phyloP scores from a whole-genome alignment of 1,140 invertebrate genomes.

The Lethocerus indicus region DNA sequence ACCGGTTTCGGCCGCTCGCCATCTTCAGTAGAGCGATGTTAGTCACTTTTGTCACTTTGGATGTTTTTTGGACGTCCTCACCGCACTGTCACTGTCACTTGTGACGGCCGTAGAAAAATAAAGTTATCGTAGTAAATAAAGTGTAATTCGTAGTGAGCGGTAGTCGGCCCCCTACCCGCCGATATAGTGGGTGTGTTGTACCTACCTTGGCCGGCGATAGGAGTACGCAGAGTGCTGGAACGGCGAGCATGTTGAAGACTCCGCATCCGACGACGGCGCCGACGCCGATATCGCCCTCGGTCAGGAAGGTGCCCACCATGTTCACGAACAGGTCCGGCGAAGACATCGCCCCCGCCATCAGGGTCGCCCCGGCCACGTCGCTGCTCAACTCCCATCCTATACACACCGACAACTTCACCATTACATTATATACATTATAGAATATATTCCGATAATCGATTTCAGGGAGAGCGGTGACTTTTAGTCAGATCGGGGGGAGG shows the following conservation, averaged over 20 bases:
- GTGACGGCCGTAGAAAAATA: too few relatives aligned
- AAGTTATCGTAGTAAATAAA: too few relatives aligned
- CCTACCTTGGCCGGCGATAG: constrained; percentile 14
- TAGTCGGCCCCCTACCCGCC: too few relatives aligned
- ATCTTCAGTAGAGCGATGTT: too few relatives aligned
- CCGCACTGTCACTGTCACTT: too few relatives aligned
- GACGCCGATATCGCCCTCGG: constrained; percentile 38
- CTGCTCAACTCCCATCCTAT: constrained; percentile 16
- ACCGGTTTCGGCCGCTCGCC: too few relatives aligned
- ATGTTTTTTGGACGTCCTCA: too few relatives aligned
- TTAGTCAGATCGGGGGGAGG: not conserved
- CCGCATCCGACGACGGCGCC: constrained; percentile 51
- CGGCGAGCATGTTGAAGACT: constrained; percentile 50
- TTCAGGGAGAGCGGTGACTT: not conserved
- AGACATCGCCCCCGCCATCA: constrained; percentile 46
- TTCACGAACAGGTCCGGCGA: constrained; percentile 41
- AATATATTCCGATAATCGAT: not conserved
- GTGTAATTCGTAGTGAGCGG: too few relatives aligned
- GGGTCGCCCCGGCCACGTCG: constrained; percentile 32
- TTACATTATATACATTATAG: not conserved
- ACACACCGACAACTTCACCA: not conserved
- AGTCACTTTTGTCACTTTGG: too few relatives aligned
- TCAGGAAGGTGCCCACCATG: constrained; percentile 35
- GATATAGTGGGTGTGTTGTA: too few relatives aligned
- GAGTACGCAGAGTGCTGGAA: constrained; percentile 43